These are phyloP conservation scores for Cervus canadensis DNA, from an alignment of 2,113 vertebrate species.

Conservation along the genomic window DNA sequence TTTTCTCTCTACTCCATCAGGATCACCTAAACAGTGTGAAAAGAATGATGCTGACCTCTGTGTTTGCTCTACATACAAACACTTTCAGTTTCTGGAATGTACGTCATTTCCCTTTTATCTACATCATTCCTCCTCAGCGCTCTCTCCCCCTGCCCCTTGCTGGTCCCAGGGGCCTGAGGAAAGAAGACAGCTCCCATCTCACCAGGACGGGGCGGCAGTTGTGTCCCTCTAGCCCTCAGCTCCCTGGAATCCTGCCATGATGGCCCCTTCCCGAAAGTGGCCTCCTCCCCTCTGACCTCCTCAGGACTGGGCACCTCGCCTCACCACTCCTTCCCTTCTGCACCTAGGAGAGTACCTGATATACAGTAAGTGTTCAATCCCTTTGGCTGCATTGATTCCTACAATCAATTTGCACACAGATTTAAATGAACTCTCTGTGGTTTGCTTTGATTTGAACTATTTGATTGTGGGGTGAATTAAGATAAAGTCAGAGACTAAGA, in stretches of 20 bases:
- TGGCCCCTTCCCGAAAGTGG: not conserved
- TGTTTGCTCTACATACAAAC: not conserved
- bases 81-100: fast-evolving
- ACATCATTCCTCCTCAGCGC: fast-evolving
- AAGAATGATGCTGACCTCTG: not conserved
- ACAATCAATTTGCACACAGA: not conserved
- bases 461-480: not conserved
- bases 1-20: not conserved
- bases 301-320: no score
- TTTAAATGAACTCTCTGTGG: not conserved
- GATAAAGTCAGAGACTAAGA: not conserved
- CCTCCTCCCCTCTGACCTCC: not conserved
- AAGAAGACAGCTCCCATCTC: fast-evolving
- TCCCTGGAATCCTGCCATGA: fast-evolving
- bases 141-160: not conserved
- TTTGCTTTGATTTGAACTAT: not conserved
- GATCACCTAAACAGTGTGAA: not conserved
- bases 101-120: not conserved
- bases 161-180: fast-evolving
- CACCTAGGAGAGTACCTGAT: not conserved
- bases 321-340: fast-evolving
- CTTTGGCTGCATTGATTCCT: not conserved
- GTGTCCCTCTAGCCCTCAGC: fast-evolving
- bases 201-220: fast-evolving
- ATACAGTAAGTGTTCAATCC: fast-evolving